Evolutionary conservation across 1,140 invertebrate genomes (phyloP).

Genomic region (Megathymus violae): DNA sequence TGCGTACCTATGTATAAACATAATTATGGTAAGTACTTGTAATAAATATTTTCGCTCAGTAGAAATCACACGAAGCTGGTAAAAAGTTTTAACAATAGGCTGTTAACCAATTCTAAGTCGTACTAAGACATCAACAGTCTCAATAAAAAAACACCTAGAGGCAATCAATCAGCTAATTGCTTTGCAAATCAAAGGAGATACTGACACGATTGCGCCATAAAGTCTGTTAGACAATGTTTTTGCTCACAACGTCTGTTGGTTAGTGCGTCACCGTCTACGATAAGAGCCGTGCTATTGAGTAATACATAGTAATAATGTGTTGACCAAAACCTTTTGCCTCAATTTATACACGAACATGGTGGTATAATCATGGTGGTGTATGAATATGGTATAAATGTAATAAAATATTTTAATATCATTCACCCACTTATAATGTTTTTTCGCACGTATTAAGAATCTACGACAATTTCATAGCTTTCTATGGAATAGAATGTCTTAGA

Average conservation of each 20-base stretch:
- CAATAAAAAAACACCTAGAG: conserved; percentile 18
- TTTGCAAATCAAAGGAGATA: conserved; percentile 27
- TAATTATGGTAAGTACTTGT: too few species aligned
- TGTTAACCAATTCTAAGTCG: conserved; percentile 9
- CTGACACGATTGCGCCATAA: conserved; percentile 31
- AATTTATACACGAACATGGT: too few species aligned
- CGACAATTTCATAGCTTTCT: too few species aligned
- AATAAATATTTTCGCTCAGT: neutral
- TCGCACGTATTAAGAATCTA: too few species aligned
- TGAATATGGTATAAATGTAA: too few species aligned
- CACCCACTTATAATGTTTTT: too few species aligned
- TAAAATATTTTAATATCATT: too few species aligned
- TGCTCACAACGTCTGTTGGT: conserved; percentile 36
- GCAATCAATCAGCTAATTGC: conserved; percentile 21
- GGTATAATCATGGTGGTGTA: too few species aligned
- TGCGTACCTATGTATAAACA: too few species aligned
- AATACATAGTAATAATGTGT: too few species aligned
- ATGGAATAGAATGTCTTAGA: too few species aligned
- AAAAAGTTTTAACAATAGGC: neutral
- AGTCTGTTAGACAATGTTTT: conserved; percentile 37
- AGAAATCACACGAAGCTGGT: conserved; percentile 2
- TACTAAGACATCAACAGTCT: conserved; percentile 19
- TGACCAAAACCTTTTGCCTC: too few species aligned
- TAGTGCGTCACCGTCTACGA: conserved; percentile 1
- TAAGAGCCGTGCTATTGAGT: neutral